Conservation (phyloP, 2,113 vertebrate genomes). For the Puffinus mauretanicus region DNA sequence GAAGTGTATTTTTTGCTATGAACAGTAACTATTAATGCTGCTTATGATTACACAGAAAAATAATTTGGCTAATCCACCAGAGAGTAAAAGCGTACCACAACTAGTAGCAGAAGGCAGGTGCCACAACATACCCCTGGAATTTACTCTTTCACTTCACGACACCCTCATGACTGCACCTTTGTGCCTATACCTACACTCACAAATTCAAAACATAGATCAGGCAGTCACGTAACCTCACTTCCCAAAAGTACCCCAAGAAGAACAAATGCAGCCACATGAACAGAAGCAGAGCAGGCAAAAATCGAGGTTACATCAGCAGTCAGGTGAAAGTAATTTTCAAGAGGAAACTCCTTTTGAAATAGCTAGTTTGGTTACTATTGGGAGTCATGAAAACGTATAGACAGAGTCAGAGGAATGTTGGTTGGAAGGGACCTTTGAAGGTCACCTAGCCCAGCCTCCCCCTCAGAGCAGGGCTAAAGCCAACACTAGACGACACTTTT, state of each 20-base stretch:
- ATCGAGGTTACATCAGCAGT: rapidly evolving
- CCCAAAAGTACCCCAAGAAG: background rate
- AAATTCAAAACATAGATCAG: background rate
- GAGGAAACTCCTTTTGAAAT: background rate
- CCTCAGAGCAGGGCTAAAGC: background rate
- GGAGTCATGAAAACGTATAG: background rate
- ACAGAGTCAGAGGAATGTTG: background rate
- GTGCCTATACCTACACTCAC: background rate
- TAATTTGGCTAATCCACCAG: background rate
- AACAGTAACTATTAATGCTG: background rate
- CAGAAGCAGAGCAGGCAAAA: background rate
- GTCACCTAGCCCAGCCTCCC: background rate
- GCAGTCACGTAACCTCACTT: background rate
- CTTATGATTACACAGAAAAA: background rate
- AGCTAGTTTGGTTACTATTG: background rate
- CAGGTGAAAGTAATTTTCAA: background rate
- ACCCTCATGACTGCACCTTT: background rate
- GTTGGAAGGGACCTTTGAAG: background rate
- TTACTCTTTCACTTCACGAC: background rate
- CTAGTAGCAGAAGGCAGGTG: background rate
- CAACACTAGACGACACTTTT: background rate
- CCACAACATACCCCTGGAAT: background rate
- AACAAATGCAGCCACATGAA: background rate
- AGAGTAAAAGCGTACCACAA: background rate
- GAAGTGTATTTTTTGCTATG: background rate